Evolutionary conservation across 2,888 invertebrate genomes (phyloP), one percentile per base, ranked within the genome.

Genomic region (Tanytarsus gracilentus): DNA sequence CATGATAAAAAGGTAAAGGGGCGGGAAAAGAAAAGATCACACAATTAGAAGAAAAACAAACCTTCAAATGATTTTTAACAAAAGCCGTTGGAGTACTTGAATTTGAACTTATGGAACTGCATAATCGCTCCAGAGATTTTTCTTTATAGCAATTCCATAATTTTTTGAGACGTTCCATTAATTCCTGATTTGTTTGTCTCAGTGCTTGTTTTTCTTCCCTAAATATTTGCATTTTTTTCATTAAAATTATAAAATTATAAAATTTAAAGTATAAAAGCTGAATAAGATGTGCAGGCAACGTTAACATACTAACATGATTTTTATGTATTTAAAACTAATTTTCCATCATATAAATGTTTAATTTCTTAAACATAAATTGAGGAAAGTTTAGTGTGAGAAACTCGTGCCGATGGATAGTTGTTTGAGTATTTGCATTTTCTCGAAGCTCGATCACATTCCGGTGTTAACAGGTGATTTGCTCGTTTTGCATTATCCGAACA

Each of bases 101-200:
- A 25, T 39, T 51, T 8, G 60, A 39, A 49, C 51, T 51, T 25
- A 40, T 60, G 60, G 50, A 50, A 60, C 40, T 60, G 26, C 39
- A 23, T 11, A 50, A 51, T 51, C 50, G 39, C 9, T 50, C 49
- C 33, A 61, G 56, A 50, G 66, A 68, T 16, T 68, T 65, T 62
- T 70, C 66, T 62, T 73, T 74, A 65, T 72, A 74, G 64, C 69
- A 72, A 2, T 67, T 66, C 74, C 74, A 74, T 59, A 74, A 68
- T 62, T 73, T 71, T 62, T 66, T 69, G 8, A 74, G 66, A 30
- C 74, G 71, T 59, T 70, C 68, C 71, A 73, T 70, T 36, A 74
- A 66, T 66, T 72, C 71, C 58, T 71, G 69, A 64, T 74, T 74
- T 60, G 70, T 72, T 49, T 68, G 68, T 62, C 73, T 71, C 53